These are phyloP conservation scores for Diadema setosum DNA, from an alignment of 35 echinoderm and acorn worm genomes.

Conservation along the genomic window DNA sequence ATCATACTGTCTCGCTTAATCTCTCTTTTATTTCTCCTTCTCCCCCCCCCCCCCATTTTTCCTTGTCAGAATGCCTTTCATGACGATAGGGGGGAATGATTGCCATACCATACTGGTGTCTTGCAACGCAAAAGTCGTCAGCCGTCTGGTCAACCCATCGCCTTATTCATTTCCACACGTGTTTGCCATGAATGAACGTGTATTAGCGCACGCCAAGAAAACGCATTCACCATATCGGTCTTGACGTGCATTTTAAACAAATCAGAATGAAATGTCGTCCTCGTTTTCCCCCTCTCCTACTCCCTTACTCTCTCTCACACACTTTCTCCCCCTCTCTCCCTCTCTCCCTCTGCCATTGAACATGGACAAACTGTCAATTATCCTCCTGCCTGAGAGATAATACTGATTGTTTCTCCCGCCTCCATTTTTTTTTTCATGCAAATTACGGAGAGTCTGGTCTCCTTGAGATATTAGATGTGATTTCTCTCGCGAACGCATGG, in stretches of 20 bases:
- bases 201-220: background rate
- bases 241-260: no score
- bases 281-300: background rate
- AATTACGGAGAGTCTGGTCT: no score
- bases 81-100: background rate
- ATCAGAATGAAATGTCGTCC: no score
- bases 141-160: background rate
- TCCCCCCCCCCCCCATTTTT: background rate
- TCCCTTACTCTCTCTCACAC: background rate
- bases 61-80: background rate
- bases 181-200: background rate
- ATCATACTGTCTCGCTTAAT: background rate
- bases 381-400: no score
- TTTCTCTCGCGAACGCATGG: no score
- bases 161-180: background rate
- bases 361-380: no score
- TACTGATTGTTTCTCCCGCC: no score
- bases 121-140: background rate
- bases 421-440: no score
- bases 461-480: no score
- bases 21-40: background rate
- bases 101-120: no score
- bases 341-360: background rate
- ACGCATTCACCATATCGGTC: background rate
- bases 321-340: background rate